Base-by-base conservation (phyloP, 2,888 invertebrate genomes). In the Drosophila ochracea region DNA sequence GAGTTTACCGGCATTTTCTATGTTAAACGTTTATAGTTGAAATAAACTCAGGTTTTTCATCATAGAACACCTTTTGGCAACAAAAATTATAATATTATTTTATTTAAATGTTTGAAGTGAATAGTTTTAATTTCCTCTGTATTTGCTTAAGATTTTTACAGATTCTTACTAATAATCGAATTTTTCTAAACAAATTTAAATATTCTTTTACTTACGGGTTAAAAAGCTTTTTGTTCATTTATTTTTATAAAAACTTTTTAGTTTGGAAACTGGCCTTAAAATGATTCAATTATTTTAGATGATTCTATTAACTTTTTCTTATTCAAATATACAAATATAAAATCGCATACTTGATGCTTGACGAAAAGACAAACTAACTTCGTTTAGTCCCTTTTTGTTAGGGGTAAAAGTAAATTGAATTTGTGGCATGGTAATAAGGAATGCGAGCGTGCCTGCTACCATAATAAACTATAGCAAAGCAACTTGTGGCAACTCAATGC, bases 401-500 rank as follows among this genome's bases (percentile, higher is more conserved):
- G 30, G 16, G 28, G 13, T 50, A 19, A 55, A 50, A 43, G 21
- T 30, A 43, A 59, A 59, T 68, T 50, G 39, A 59, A 63, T 57
- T 60, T 50, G 37, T 25, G 19, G 66, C 57, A 33, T 28, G 33
- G 13, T 33, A 35, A 55, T 43, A 55, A 31, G 13, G 37, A 6
- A 30, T 30, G 37, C 31, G 28, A 30, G 11, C 19, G 28, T 37
- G 35, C 31, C 31, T 35, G 47, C 37, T 47, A 7, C 13, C 2
- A 58, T 39, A 57, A 65, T 60, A 54, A 76, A 67, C 65, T 63
- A 55, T 55, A 7, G 31, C 1, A 19, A 21, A 41, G 50, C 30
- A 62, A n/a, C 19, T 11, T 21, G 37, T n/a, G 47, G 25, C 59
- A 50, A 54, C 41, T 43, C 37, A 30, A 54, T n/a, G 30, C 31